Evolutionary conservation across 2,113 vertebrate species (phyloP).

Genomic region (Nipponia nippon): DNA sequence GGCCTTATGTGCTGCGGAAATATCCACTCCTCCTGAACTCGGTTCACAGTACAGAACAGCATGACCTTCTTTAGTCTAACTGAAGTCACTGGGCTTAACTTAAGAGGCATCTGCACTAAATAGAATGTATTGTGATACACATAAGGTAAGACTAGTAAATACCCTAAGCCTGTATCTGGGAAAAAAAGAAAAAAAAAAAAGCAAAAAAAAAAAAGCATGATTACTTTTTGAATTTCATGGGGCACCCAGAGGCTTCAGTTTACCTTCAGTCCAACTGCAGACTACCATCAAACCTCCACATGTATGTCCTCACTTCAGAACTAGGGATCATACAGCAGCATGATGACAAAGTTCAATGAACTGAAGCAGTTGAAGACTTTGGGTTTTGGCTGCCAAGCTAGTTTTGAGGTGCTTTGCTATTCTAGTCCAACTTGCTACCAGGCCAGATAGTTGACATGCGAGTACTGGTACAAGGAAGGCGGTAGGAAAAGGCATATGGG

Average conservation of each 20-base stretch:
- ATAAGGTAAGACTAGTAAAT: not conserved
- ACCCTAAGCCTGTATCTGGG: not conserved
- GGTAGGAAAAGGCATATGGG: not conserved
- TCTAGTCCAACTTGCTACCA: not conserved
- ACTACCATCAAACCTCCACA: not conserved
- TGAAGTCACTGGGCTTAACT: not conserved
- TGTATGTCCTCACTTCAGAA: not conserved
- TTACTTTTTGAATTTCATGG: not conserved
- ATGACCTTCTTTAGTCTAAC: not conserved
- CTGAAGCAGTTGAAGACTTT: not conserved
- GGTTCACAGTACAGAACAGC: not conserved
- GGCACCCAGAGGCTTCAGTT: not conserved
- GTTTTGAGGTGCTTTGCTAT: not conserved
- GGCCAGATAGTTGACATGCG: not conserved
- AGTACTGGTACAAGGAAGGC: not conserved
- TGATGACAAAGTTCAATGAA: not conserved
- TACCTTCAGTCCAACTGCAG: not conserved
- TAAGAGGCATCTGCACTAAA: not conserved
- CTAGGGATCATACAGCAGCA: not conserved
- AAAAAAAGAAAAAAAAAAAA: too few relatives aligned
- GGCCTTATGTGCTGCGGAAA: not conserved
- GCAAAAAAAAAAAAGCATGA: too few relatives aligned
- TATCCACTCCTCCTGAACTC: not conserved
- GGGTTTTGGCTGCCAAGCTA: not conserved
- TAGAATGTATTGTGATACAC: not conserved